A percentile compares a stretch with the other conserved stretches of the same genome.
Conservation (phyloP, 2,797 vertebrate species). For the Brotula barbata region DNA sequence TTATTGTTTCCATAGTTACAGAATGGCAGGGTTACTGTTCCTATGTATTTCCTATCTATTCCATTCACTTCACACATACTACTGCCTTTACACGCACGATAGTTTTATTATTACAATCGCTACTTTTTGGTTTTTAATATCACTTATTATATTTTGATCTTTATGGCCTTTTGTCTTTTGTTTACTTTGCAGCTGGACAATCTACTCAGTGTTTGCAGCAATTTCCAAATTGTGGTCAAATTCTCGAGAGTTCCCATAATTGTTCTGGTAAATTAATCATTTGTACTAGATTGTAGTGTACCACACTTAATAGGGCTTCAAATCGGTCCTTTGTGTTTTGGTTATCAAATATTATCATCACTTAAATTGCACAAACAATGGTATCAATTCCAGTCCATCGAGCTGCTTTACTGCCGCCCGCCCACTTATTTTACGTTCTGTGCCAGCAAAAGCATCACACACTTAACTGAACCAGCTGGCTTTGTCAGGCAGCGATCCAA, state of each 20-base stretch:
- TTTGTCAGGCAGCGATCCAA: slow-evolving; percentile 66
- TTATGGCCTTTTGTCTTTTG: too few relatives aligned
- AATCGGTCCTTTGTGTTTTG: slow-evolving; percentile 32
- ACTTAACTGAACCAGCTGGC: slow-evolving; percentile 70
- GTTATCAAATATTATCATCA: slow-evolving; percentile 52
- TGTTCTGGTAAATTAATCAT: slow-evolving; percentile 35
- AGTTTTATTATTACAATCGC: slow-evolving; percentile 20
- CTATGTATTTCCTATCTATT: slow-evolving; percentile 57
- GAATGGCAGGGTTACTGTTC: slow-evolving; percentile 66
- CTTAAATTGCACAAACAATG: slow-evolving; percentile 55
- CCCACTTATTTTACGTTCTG: slow-evolving; percentile 53
- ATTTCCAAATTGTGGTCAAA: slow-evolving; percentile 41
- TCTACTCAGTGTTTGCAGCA: slow-evolving; percentile 17
- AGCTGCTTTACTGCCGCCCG: slow-evolving; percentile 53
- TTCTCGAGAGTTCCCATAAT: slow-evolving; percentile 7
- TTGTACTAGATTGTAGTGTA: slow-evolving; percentile 11
- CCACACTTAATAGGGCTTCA: slow-evolving; percentile 14
- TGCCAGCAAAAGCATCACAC: slow-evolving; percentile 64
- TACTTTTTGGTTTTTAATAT: too few relatives aligned
- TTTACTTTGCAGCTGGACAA: not conserved
- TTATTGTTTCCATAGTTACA: slow-evolving; percentile 77
- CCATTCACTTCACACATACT: slow-evolving; percentile 53
- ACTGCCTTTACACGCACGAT: slow-evolving; percentile 49
- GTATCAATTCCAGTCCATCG: slow-evolving; percentile 57
- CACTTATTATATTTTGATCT: too few relatives aligned